These are phyloP conservation scores for Platyrinchus mystaceus DNA, from an alignment of 2,797 vertebrate genomes.

Conservation along the genomic window DNA sequence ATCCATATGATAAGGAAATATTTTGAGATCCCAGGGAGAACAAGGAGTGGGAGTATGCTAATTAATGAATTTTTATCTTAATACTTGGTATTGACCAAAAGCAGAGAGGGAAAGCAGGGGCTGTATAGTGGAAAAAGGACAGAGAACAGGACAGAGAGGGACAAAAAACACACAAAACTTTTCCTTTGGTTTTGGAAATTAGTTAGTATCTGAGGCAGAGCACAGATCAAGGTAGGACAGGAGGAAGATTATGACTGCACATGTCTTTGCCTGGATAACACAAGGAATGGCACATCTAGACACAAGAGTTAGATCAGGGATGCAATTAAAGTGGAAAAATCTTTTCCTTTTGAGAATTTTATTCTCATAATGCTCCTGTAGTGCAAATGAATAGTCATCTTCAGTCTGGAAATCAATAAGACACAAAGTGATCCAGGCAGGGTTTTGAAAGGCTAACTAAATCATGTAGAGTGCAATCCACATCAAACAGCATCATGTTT, in stretches of 20 bases:
- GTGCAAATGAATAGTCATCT: neutral
- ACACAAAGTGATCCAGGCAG: neutral
- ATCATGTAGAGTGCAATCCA: neutral
- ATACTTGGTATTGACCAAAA: neutral
- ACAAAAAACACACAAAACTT: neutral
- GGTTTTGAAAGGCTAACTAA: neutral
- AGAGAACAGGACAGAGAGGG: neutral
- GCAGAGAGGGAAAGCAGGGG: neutral
- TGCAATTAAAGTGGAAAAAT: neutral
- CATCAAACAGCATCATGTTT: neutral
- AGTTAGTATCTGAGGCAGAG: neutral
- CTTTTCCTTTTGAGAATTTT: neutral
- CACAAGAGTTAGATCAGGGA: neutral
- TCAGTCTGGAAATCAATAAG: neutral
- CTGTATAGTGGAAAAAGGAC: accelerated
- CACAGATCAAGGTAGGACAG: neutral
- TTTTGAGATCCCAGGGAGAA: neutral
- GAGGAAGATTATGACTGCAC: neutral
- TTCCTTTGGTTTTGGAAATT: neutral
- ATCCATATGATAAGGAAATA: neutral
- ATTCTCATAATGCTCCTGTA: neutral
- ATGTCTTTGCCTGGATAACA: neutral
- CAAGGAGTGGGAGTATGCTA: neutral
- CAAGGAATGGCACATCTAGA: neutral
- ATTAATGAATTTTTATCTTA: neutral